phyloP scores from a whole-genome alignment of 2,888 invertebrate genomes.

The Alsophila aescularia region DNA sequence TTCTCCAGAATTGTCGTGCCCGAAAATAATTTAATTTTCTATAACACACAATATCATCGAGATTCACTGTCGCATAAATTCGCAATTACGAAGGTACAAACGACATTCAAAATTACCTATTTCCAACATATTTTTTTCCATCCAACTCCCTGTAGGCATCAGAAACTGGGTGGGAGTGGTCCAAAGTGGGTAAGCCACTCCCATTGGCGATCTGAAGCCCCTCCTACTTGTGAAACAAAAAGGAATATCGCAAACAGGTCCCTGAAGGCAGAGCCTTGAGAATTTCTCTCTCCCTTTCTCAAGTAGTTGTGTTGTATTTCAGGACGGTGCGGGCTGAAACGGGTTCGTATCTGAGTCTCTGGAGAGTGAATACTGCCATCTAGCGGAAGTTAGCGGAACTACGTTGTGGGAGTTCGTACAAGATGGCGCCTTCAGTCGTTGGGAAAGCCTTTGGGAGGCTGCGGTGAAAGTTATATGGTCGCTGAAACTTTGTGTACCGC shows the following conservation, averaged over 20 bases:
- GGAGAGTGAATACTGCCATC: slow-evolving; percentile 64
- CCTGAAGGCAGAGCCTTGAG: slow-evolving; percentile 76
- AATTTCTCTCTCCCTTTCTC: slow-evolving; percentile 81
- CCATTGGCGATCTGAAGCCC: slow-evolving; percentile 69
- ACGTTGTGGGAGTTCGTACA: slow-evolving; percentile 46
- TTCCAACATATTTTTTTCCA: slow-evolving; percentile 75
- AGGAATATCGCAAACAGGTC: slow-evolving; percentile 64
- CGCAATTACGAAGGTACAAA: slow-evolving; percentile 75
- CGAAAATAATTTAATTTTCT: slow-evolving; percentile 30
- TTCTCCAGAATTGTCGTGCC: not conserved
- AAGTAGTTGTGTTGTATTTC: slow-evolving; percentile 62
- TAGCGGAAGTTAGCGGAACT: slow-evolving; percentile 49
- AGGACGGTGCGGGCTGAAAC: slow-evolving; percentile 77
- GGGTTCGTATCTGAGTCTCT: slow-evolving; percentile 65
- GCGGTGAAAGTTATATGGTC: slow-evolving; percentile 45
- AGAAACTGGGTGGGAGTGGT: slow-evolving; percentile 78
- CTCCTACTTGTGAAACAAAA: slow-evolving; percentile 73
- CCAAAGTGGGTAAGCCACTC: slow-evolving; percentile 57
- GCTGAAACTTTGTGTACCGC: slow-evolving; percentile 52
- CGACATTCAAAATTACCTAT: slow-evolving; percentile 79
- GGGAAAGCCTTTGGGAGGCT: slow-evolving; percentile 42
- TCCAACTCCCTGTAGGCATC: slow-evolving; percentile 82
- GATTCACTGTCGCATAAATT: slow-evolving; percentile 62
- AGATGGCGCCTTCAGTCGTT: slow-evolving; percentile 70
- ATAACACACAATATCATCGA: slow-evolving; percentile 39